Conservation (phyloP, 2,888 invertebrate genomes). For the Caenorhabditis angaria region DNA sequence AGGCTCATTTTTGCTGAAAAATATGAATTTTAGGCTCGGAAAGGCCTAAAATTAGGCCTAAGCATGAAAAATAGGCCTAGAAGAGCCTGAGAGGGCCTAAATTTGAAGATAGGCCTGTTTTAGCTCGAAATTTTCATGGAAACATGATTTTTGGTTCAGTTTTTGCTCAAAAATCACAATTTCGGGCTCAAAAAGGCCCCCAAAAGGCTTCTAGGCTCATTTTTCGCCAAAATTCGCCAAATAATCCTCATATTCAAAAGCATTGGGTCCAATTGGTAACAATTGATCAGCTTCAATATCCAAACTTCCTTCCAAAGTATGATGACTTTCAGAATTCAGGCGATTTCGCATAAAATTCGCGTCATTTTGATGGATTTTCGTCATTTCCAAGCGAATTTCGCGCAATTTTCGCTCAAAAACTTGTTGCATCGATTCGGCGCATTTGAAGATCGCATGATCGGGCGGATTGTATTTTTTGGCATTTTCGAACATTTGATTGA, state of each 20-base stretch:
- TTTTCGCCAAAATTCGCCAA: not conserved
- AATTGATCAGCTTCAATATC: constrained; percentile 61
- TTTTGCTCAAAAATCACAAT: no score
- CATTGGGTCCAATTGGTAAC: constrained; percentile 21
- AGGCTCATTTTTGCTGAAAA: no score
- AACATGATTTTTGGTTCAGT: no score
- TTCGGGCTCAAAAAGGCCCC: not conserved
- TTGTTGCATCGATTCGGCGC: constrained; percentile 92
- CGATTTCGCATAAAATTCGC: constrained; percentile 14
- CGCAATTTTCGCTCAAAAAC: constrained; percentile 83
- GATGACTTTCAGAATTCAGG: constrained; percentile 31
- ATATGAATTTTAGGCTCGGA: no score
- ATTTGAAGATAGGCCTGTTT: no score
- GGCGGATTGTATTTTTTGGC: constrained; percentile 75
- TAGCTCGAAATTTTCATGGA: no score
- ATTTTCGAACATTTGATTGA: constrained; percentile 98
- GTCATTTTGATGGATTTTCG: constrained; percentile 11
- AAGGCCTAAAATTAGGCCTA: no score
- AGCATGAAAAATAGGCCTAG: no score
- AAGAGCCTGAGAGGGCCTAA: no score
- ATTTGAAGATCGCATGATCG: constrained; percentile 93
- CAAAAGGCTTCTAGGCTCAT: not conserved
- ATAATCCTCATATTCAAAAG: not conserved
- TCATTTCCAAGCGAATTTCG: constrained; percentile 22
- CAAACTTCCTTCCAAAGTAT: constrained; percentile 48